A percentile compares a stretch with the other conserved stretches of the same genome.
Conservation (phyloP, 2,888 invertebrate species). For the Furcula furcula region DNA sequence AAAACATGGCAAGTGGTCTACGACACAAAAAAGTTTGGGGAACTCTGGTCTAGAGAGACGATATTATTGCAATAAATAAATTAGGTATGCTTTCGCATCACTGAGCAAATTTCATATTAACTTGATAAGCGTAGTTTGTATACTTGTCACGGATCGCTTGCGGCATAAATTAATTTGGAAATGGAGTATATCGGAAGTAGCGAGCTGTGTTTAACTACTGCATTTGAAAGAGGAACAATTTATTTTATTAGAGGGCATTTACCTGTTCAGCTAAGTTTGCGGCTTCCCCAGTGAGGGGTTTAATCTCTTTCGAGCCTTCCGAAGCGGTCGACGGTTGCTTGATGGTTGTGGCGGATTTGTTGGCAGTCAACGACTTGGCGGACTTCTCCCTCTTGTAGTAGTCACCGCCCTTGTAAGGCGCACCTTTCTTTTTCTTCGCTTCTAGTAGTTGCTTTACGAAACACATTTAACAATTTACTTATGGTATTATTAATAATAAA, state of each 20-base stretch:
- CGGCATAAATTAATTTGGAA: constrained; percentile 12
- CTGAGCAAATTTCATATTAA: constrained; percentile 9
- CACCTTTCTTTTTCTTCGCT: constrained; percentile 45
- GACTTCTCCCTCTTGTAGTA: constrained; percentile 43
- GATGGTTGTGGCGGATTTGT: constrained; percentile 51
- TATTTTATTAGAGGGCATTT: background rate
- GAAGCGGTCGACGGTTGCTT: constrained; percentile 40
- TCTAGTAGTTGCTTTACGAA: constrained; percentile 41
- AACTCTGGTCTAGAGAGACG: too few species aligned
- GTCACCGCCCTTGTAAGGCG: constrained; percentile 35
- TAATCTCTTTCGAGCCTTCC: constrained; percentile 30
- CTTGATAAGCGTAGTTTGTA: constrained; percentile 13
- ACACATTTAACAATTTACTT: too few species aligned
- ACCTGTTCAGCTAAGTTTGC: constrained; percentile 59
- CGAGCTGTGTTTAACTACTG: too few species aligned
- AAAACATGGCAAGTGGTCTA: too few species aligned
- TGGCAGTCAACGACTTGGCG: constrained; percentile 27
- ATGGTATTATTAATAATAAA: too few species aligned
- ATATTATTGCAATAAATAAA: too few species aligned
- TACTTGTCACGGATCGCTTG: constrained; percentile 11
- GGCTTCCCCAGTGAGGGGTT: constrained; percentile 39
- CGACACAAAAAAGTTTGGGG: too few species aligned
- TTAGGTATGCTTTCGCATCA: too few species aligned
- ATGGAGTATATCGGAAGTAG: too few species aligned
- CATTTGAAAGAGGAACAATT: too few species aligned